Evolutionary conservation across 1,140 invertebrate species (phyloP), one percentile per base, ranked within the genome.

Genomic region (Mactra quadrangularis): DNA sequence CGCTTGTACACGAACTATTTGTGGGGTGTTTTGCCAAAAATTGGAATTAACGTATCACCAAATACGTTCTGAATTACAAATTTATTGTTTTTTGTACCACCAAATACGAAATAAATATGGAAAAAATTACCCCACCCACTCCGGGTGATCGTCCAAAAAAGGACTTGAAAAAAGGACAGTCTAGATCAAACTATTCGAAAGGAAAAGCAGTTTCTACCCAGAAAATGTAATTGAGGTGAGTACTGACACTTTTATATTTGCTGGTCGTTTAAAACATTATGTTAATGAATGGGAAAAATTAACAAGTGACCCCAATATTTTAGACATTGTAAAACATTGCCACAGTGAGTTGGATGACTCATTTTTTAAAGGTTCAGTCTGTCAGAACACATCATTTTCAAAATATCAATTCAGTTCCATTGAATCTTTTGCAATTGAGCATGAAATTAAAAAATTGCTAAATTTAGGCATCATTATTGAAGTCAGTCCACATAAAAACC

Each of bases 231-330:
- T 35, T n/a, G 15, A 31, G 71, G 53, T 74, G 35, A 38, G n/a
- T 22, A 27, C 41, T 41, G 35, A 19, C 59, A 33, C 27, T 59
- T 19, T 41, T 84, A 50, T 45, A 45, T 27, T 47, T 33, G 78
- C 71, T 29, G 83, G 83, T 35, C 59, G 59, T 22, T 25, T 85
- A 9, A 72, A 45, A 66, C 29, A 82, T 53, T 64, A 38, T 68
- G 3, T 72, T 15, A 7, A 81, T 31, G 47, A 60, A 50, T 85
- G 76, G 76, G 15, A 53, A 66, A 74, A 81, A n/a, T 57, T 85
- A n/a, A 81, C 76, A 27, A 64, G 47, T 57, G 77, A 81, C 35
- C 15, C n/a, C n/a, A 59, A 29, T 41, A 72, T 84, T 70, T 55
- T 84, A 31, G 33, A 70, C 25, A 62, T 53, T 29, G 53, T 84